phyloP scores from a whole-genome alignment of 2,888 invertebrate genomes.

The Drosophila acutilabella region DNA sequence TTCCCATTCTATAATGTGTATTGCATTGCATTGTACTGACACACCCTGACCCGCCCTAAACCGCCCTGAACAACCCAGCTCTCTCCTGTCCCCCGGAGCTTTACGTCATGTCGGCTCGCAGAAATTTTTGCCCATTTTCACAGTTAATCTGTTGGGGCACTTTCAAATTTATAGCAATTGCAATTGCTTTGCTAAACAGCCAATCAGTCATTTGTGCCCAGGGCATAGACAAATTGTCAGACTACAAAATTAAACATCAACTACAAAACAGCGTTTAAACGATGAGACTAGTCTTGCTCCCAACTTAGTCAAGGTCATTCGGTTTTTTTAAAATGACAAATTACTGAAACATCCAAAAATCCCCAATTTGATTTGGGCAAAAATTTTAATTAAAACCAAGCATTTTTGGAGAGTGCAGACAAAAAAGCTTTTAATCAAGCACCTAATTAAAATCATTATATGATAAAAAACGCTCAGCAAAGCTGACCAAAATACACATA shows the following conservation, averaged over 20 bases:
- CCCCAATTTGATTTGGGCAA: slow-evolving; percentile 27
- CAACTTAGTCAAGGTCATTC: slow-evolving; percentile 10
- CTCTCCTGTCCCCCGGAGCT: background rate
- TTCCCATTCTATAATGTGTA: slow-evolving; percentile 62
- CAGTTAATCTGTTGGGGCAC: slow-evolving; percentile 68
- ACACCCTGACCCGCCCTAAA: background rate
- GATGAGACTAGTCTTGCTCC: background rate
- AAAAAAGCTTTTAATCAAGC: slow-evolving; percentile 35
- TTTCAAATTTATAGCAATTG: slow-evolving; percentile 67
- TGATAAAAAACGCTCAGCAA: slow-evolving; percentile 43
- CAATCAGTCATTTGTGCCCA: background rate
- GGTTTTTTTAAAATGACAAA: background rate
- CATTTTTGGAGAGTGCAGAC: slow-evolving; percentile 30
- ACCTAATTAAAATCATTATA: slow-evolving; percentile 68
- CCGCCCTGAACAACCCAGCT: too few relatives aligned
- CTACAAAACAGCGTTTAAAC: slow-evolving; percentile 2
- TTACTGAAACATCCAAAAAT: background rate
- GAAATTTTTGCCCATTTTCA: slow-evolving; percentile 50
- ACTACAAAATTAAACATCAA: background rate
- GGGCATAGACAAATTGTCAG: slow-evolving; percentile 16
- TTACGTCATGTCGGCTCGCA: slow-evolving; percentile 11
- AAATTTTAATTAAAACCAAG: slow-evolving; percentile 68
- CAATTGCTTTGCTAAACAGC: slow-evolving; percentile 42
- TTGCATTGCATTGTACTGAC: slow-evolving; percentile 22
- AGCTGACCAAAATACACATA: slow-evolving; percentile 31